phyloP scores from a whole-genome alignment of 2,797 vertebrate species.

The Urocyon cinereoargenteus region DNA sequence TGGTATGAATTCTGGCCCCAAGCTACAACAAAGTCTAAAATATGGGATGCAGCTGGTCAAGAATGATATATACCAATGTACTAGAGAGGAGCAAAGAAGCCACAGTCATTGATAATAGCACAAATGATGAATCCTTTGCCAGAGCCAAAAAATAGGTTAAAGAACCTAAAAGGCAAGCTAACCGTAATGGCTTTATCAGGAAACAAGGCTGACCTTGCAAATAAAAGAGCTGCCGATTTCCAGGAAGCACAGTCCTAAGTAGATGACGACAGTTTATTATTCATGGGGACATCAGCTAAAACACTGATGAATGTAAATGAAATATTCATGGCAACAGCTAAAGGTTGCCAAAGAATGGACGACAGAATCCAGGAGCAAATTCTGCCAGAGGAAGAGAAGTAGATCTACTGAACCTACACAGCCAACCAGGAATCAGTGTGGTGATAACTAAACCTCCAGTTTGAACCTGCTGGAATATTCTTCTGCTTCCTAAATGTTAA shows the following conservation, averaged over 20 bases:
- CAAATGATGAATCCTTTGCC: not conserved
- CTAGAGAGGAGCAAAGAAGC: not conserved
- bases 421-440: not conserved
- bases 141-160: not conserved
- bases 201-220: not conserved
- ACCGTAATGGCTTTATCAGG: not conserved
- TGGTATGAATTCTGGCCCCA: not conserved
- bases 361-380: not conserved
- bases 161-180: not conserved
- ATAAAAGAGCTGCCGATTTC: not conserved
- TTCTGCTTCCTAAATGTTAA: not conserved
- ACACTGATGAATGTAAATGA: not conserved
- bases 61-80: not conserved
- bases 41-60: not conserved
- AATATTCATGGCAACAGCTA: not conserved
- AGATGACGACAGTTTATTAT: not conserved
- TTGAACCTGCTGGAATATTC: not conserved
- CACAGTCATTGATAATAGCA: not conserved
- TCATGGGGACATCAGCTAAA: not conserved
- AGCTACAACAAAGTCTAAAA: not conserved
- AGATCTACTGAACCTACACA: not conserved
- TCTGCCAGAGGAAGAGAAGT: not conserved
- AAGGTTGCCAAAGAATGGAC: not conserved
- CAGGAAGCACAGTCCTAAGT: not conserved
- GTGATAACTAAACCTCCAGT: not conserved